phyloP scores from a whole-genome alignment of 2,888 invertebrate species.

The Calephelis perditalis region DNA sequence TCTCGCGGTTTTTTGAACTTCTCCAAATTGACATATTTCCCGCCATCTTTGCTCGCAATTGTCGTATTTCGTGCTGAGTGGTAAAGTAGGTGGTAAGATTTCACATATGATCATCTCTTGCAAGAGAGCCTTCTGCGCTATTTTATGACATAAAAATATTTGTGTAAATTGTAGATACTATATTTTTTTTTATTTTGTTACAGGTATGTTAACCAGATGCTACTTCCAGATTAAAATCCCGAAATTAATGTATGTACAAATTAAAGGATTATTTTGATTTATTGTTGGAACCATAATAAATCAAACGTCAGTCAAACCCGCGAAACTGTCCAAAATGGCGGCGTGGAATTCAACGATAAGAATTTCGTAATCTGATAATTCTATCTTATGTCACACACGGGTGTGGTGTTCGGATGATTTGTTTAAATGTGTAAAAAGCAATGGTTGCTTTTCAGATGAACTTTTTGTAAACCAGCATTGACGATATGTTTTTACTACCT shows the following conservation, averaged over 20 bases:
- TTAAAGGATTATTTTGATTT: constrained; percentile 21
- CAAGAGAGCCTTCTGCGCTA: too few species aligned
- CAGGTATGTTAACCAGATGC: constrained; percentile 7
- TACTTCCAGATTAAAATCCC: background rate
- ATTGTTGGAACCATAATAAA: constrained; percentile 27
- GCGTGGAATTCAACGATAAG: constrained; percentile 38
- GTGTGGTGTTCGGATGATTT: constrained; percentile 11
- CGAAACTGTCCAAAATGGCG: constrained; percentile 36
- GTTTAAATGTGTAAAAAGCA: background rate
- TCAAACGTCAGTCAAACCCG: constrained; percentile 30
- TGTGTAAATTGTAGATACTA: too few species aligned
- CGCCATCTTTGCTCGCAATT: too few species aligned
- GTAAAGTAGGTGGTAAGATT: too few species aligned
- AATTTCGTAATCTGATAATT: constrained; percentile 52
- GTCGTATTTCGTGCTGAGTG: too few species aligned
- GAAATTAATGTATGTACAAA: constrained; percentile 12
- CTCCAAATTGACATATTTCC: too few species aligned
- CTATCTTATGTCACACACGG: constrained; percentile 40
- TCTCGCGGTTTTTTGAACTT: too few species aligned
- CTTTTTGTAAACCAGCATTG: too few species aligned
- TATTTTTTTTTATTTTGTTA: background rate
- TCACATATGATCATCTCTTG: too few species aligned
- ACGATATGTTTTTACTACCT: too few species aligned
- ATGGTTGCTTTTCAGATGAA: too few species aligned
- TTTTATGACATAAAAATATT: too few species aligned